Evolutionary conservation across 2,888 invertebrate genomes (phyloP), one percentile per base, ranked within the genome.

Genomic region (Apantesis nais): DNA sequence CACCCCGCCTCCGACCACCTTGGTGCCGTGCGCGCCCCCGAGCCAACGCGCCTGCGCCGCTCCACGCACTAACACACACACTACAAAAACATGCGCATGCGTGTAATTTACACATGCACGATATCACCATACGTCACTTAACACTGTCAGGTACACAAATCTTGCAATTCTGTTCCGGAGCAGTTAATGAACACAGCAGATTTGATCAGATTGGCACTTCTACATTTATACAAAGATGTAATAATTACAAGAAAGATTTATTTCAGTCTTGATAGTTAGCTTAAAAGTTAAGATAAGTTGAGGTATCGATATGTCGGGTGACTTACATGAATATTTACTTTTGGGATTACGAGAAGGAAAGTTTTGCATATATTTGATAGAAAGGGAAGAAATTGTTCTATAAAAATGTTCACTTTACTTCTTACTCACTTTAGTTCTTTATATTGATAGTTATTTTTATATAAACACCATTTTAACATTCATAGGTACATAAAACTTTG

Each of bases 1-100:
- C 95, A 97, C 96, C 96, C 96, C 96, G 91, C 96, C 96, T 96
- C 97, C 96, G 92, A 96, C 96, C 96, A 96, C 96, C 95, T 95
- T 96, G 96, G 92, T 92, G 95, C 93, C 93, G 91, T 93, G 87
- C 85, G 86, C 87, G 82, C 87, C 87, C 79, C 79, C 86, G 80
- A 86, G 90, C 95, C 94, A 94, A 94, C 92, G 91, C 70, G 90
- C 65, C 74, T 68, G 75, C 92, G 91, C 93, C 89, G 86, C 88
- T 78, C 83, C 80, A 73, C 76, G 78, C 81, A 75, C 79, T 68
- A 80, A 78, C 81, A 73, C 77, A 75, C 77, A 72, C 78, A 70
- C 73, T 75, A 72, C 73, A 72, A 66, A 5, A 66, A 70, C 73
- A 72, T 66, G 71, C 77, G 66, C 75, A 68, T 67, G 66, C 66